A percentile compares a stretch with the other conserved stretches of the same genome.
These are phyloP conservation scores for Drosophila neotestacea DNA, from an alignment of 2,888 invertebrate genomes.

Conservation along the genomic window DNA sequence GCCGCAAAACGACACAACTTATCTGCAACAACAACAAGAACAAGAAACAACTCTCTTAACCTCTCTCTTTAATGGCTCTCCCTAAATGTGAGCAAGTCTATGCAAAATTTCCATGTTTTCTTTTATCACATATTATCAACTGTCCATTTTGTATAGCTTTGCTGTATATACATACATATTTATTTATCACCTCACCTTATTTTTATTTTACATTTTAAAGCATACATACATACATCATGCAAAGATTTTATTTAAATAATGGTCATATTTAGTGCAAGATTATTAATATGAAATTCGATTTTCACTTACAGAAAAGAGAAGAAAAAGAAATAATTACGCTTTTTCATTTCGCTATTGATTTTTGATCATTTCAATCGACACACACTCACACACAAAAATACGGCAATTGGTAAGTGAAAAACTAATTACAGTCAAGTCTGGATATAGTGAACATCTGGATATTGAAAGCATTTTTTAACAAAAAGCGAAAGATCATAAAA, in stretches of 20 bases:
- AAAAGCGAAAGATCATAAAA: too few relatives aligned
- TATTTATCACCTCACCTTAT: conserved; percentile 6
- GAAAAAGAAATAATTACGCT: conserved; percentile 74
- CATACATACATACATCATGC: conserved; percentile 5
- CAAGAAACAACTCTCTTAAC: conserved; percentile 27
- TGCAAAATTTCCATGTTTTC: conserved; percentile 48
- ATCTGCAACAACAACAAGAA: conserved; percentile 19
- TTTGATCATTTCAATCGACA: conserved; percentile 59
- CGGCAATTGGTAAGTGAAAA: conserved; percentile 66
- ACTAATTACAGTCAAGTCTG: neutral
- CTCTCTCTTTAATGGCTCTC: conserved; percentile 42
- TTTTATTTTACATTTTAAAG: neutral
- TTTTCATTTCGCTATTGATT: conserved; percentile 69
- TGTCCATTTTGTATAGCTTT: conserved; percentile 63
- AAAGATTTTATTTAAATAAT: conserved; percentile 11
- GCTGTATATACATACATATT: conserved; percentile 48
- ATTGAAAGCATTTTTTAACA: too few relatives aligned
- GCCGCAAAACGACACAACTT: conserved; percentile 28
- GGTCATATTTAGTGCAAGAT: neutral
- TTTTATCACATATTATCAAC: conserved; percentile 44
- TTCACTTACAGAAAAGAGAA: conserved; percentile 77
- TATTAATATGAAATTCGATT: conserved; percentile 51
- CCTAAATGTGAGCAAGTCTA: conserved; percentile 70
- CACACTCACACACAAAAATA: conserved; percentile 17
- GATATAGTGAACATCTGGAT: too few relatives aligned